Evolutionary conservation across 2,797 vertebrate species (phyloP), one percentile per base, ranked within the genome.

Genomic region (Tragelaphus oryx): DNA sequence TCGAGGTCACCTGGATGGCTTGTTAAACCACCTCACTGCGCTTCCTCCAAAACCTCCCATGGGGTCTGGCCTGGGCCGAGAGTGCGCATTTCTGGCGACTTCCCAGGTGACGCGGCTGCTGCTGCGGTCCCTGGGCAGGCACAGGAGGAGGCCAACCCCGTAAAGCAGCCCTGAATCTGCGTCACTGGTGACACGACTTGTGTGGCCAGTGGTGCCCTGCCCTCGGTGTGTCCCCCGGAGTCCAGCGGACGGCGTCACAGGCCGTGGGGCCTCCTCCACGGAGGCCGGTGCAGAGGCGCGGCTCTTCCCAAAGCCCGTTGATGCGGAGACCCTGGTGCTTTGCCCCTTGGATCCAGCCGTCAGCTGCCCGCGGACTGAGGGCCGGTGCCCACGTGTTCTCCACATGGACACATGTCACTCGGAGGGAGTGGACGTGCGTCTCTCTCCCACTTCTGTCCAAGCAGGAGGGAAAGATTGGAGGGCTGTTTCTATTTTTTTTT

Each of bases 321-420:
- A 3, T 2, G 24, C 30, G 0, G 24, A 28, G 5, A 37, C 55
- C 46, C 33, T 8, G 0, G 22, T 8, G 0, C 1, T 55, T 18
- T 37, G 46, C 5, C 50, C 17, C 65, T 37, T 7, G 16, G 75
- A 46, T n/a, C n/a, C 37, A 17, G 48, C n/a, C 10, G 8, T 22
- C 5, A 79, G 54, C 87, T 85, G 46, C 13, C 0, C 16, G 50
- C 26, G 6, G 37, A 14, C 4, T 3, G 14, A 22, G 48, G 3
- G 4, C 62, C 9, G 0, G 24, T 13, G 54, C 28, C 37, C 88
- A 65, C 13, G 3, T 6, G 24, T 33, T 14, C 6, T 28, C 28
- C 28, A 22, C 10, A 8, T 76, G 65, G 83, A 50, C 0, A 22
- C 22, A 16, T 0, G 1, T 60, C 50, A 18, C 16, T 54, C 16